Conservation (phyloP, 2,888 invertebrate species). For the Yponomeuta evonymella region DNA sequence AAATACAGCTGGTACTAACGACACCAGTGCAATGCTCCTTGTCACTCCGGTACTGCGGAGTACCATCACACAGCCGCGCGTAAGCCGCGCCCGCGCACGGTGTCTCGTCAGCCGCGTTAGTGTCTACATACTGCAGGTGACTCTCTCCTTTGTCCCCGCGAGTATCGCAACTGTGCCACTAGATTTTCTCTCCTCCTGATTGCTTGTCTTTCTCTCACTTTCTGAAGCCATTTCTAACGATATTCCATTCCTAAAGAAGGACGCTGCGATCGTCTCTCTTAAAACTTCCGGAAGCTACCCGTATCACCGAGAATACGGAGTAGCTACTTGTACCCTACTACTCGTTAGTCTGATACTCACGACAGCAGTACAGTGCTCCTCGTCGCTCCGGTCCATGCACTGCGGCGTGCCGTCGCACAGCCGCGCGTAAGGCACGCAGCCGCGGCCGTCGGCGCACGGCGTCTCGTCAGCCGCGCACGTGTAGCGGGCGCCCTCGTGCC, state of each 20-base stretch:
- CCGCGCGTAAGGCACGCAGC: constrained; percentile 80
- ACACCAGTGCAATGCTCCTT: constrained; percentile 65
- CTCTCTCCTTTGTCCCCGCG: no score
- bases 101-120: no score
- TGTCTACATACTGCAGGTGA: no score
- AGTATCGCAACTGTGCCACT: no score
- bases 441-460: constrained; percentile 78
- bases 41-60: constrained; percentile 85
- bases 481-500: constrained; percentile 23
- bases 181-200: no score
- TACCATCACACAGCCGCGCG: constrained; percentile 85
- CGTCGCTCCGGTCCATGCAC: constrained; percentile 85
- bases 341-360: neutral
- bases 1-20: neutral
- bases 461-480: constrained; percentile 74
- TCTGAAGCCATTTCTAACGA: no score
- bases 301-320: constrained; percentile 32
- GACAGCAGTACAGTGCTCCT: constrained; percentile 52
- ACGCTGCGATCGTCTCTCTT: no score
- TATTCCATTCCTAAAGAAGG: no score
- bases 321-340: no score
- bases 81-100: constrained; percentile 40
- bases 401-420: constrained; percentile 87
- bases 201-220: no score
- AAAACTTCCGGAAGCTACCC: no score